A percentile compares a stretch with the other conserved stretches of the same genome.
Evolutionary conservation across 1,140 invertebrate species (phyloP).

Genomic region (Zelostemma sp.): DNA sequence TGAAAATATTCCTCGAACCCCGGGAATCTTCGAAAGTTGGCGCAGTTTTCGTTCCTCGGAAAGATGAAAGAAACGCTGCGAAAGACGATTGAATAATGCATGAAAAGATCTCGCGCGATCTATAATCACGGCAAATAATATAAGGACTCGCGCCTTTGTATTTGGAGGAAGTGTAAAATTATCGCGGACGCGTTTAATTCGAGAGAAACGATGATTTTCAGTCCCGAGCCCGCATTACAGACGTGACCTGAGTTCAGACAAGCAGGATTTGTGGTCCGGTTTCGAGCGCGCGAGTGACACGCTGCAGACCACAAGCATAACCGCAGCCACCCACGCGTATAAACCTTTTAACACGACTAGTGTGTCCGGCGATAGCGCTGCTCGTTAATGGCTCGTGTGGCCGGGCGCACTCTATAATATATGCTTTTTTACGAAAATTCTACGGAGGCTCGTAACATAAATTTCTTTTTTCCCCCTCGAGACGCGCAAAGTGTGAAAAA

Average conservation of each 20-base stretch:
- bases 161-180: conserved; percentile 27
- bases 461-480: conserved; percentile 34
- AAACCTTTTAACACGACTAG: conserved; percentile 58
- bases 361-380: conserved; percentile 46
- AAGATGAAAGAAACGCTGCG: no score
- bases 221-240: conserved; percentile 25
- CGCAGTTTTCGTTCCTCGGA: no score
- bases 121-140: background rate
- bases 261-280: conserved; percentile 48
- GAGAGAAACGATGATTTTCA: conserved; percentile 29
- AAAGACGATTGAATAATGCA: background rate
- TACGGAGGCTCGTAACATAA: conserved; percentile 38
- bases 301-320: conserved; percentile 51
- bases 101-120: background rate
- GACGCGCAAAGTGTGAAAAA: conserved; percentile 29
- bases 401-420: conserved; percentile 27
- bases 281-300: conserved; percentile 56
- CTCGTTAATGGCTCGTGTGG: conserved; percentile 42
- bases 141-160: conserved; percentile 14
- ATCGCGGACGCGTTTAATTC: conserved; percentile 31
- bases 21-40: no score
- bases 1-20: no score
- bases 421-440: conserved; percentile 40
- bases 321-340: conserved; percentile 49
- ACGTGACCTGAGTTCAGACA: conserved; percentile 45